phyloP scores from a whole-genome alignment of 2,113 vertebrate species.

The Anhinga anhinga region DNA sequence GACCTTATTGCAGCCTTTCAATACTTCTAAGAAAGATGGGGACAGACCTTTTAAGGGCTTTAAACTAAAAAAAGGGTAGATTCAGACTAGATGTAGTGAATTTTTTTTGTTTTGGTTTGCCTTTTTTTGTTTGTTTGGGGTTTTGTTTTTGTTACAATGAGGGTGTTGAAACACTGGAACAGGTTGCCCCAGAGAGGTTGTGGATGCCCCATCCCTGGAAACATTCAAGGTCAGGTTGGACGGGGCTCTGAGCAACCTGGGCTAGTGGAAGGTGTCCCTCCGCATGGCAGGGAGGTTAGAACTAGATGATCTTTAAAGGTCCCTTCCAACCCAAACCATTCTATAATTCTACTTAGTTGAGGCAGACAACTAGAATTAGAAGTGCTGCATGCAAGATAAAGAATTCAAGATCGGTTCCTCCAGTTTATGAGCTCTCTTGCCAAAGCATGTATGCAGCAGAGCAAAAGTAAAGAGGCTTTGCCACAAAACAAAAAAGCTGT shows the following conservation, averaged over 20 bases:
- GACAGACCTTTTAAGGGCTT: background rate
- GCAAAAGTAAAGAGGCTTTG: background rate
- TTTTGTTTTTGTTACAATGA: background rate
- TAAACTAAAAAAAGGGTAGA: background rate
- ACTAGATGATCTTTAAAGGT: background rate
- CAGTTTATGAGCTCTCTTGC: background rate
- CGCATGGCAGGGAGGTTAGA: background rate
- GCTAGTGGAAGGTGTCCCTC: background rate
- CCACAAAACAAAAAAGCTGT: background rate
- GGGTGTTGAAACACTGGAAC: background rate
- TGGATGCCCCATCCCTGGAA: background rate
- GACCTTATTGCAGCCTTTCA: background rate
- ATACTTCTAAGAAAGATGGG: background rate
- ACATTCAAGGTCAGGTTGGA: background rate
- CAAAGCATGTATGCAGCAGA: background rate
- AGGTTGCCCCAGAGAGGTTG: background rate
- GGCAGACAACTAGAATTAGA: background rate
- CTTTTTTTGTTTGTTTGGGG: too few species aligned
- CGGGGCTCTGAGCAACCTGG: background rate
- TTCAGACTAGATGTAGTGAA: background rate
- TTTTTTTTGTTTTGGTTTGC: too few species aligned
- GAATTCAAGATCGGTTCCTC: background rate
- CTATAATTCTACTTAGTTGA: background rate
- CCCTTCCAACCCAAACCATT: background rate
- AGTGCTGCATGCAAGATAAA: background rate